Percentiles rank a stretch among this genome's conserved stretches.
Evolutionary conservation across 2,113 vertebrate species (phyloP).

Genomic region (Pristiophorus japonicus): DNA sequence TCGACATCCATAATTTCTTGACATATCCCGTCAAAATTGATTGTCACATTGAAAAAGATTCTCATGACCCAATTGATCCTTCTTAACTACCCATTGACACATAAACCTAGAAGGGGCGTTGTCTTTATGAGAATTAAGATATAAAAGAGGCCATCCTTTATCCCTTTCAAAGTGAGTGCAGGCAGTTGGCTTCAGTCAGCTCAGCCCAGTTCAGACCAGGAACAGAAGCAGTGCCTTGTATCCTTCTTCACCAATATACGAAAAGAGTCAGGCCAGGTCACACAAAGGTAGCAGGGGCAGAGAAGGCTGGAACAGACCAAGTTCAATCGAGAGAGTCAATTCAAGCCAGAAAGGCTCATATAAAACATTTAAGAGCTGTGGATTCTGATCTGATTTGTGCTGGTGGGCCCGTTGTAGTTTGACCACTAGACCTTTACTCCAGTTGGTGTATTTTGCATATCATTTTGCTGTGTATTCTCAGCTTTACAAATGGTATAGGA

Average conservation of each 20-base stretch:
- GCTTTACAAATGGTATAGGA: not conserved
- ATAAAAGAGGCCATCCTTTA: not conserved
- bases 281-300: not conserved
- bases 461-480: not conserved
- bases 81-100: too few relatives aligned
- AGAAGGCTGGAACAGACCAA: not conserved
- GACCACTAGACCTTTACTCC: not conserved
- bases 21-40: not conserved
- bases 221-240: not conserved
- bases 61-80: not conserved
- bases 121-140: not conserved
- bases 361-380: not conserved
- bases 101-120: not conserved
- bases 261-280: not conserved
- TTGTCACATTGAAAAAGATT: not conserved
- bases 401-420: not conserved
- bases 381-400: not conserved
- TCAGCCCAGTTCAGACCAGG: not conserved
- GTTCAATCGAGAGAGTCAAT: not conserved
- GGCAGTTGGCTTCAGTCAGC: not conserved
- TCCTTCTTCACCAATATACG: not conserved
- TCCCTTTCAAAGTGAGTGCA: not conserved
- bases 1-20: not conserved
- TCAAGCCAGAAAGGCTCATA: not conserved
- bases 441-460: not conserved